These are phyloP conservation scores for Exephanes ischioxanthus DNA, from an alignment of 2,888 invertebrate species.

Conservation along the genomic window DNA sequence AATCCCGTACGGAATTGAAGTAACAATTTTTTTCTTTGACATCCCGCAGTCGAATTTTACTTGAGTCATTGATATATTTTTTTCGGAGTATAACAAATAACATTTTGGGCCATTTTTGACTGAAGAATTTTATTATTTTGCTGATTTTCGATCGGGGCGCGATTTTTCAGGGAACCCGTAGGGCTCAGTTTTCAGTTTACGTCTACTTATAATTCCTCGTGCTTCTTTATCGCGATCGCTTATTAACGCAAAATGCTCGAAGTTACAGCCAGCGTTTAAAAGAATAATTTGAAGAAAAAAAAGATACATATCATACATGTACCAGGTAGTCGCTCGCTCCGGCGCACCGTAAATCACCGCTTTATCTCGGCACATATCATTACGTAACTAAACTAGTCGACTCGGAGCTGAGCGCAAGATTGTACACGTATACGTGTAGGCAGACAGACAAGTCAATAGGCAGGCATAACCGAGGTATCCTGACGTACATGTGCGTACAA, in stretches of 20 bases:
- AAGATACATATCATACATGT: slow-evolving; percentile 18
- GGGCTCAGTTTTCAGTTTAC: too few relatives aligned
- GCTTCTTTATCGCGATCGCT: not conserved
- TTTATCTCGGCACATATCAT: slow-evolving; percentile 65
- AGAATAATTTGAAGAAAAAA: not conserved
- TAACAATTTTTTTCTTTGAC: too few relatives aligned
- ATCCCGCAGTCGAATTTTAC: too few relatives aligned
- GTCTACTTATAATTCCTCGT: not conserved
- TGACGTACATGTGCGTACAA: not conserved
- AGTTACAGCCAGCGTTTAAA: not conserved
- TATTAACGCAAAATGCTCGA: not conserved
- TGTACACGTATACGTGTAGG: slow-evolving; percentile 19
- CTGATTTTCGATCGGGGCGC: too few relatives aligned
- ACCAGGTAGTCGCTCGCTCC: slow-evolving; percentile 38
- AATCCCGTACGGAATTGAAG: too few relatives aligned
- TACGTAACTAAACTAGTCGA: slow-evolving; percentile 65
- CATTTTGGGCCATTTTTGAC: too few relatives aligned
- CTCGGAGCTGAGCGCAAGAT: slow-evolving; percentile 46
- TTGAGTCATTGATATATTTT: too few relatives aligned
- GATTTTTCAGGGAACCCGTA: too few relatives aligned
- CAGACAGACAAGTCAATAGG: not conserved
- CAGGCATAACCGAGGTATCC: not conserved
- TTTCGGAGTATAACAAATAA: too few relatives aligned
- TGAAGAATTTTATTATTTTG: too few relatives aligned
- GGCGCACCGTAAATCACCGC: slow-evolving; percentile 63